These are phyloP conservation scores for Luperina nickerlii DNA, from an alignment of 2,888 invertebrate species.

Conservation along the genomic window DNA sequence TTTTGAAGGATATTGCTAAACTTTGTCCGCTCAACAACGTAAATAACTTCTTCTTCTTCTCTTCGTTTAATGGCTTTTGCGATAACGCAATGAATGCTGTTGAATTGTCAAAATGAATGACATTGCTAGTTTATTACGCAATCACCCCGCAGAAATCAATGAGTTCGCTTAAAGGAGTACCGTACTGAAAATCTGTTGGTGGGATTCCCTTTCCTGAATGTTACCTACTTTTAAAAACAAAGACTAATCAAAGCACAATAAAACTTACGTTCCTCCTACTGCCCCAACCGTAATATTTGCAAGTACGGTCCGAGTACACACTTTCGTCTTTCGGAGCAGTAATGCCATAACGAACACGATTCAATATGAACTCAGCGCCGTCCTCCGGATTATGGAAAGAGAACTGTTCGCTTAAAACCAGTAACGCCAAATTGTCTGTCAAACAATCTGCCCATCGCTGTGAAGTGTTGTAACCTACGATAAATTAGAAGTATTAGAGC, in stretches of 20 bases:
- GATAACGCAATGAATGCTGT: too few relatives aligned
- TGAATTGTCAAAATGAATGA: too few relatives aligned
- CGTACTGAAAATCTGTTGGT: neutral
- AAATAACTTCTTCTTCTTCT: too few relatives aligned
- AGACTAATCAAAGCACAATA: neutral
- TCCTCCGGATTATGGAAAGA: slow-evolving; percentile 76
- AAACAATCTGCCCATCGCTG: slow-evolving; percentile 76
- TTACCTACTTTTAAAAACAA: neutral
- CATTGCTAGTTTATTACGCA: too few relatives aligned
- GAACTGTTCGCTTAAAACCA: slow-evolving; percentile 78
- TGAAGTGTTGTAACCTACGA: slow-evolving; percentile 78
- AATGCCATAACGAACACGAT: slow-evolving; percentile 81
- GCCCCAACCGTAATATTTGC: slow-evolving; percentile 83
- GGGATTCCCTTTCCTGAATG: neutral
- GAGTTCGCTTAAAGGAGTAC: too few relatives aligned
- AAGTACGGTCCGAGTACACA: slow-evolving; percentile 65
- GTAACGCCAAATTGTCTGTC: slow-evolving; percentile 79
- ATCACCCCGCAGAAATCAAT: too few relatives aligned
- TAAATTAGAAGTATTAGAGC: slow-evolving; percentile 6
- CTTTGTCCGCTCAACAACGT: too few relatives aligned
- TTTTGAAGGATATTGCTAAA: neutral
- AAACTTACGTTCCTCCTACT: slow-evolving; percentile 84
- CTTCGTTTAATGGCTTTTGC: too few relatives aligned
- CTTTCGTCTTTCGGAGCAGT: slow-evolving; percentile 43
- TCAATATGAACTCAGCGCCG: slow-evolving; percentile 76